Evolutionary conservation across 2,797 vertebrate species (phyloP).

Genomic region (Anniella stebbinsi): DNA sequence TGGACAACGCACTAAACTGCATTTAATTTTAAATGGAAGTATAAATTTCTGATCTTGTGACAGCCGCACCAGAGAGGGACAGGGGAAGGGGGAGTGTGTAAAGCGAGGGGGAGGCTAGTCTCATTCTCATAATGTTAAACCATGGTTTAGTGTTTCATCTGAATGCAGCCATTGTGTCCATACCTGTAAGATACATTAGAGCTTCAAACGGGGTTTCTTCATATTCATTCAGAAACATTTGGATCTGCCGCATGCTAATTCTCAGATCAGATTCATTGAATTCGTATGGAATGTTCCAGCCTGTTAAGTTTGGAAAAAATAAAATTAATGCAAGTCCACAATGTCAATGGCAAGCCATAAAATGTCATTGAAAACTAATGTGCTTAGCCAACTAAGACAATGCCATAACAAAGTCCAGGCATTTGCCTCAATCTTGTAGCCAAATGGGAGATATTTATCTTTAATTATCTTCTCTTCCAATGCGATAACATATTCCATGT

Average conservation of each 20-base stretch:
- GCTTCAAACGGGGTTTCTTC: slow-evolving; percentile 90
- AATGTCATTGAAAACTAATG: slow-evolving; percentile 30
- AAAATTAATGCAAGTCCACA: background rate
- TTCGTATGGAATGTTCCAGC: slow-evolving; percentile 97
- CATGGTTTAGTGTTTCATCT: background rate
- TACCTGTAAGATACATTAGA: slow-evolving; percentile 93
- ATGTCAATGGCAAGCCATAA: background rate
- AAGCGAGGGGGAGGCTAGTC: background rate
- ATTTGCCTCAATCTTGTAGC: slow-evolving; percentile 41
- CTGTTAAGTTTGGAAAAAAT: slow-evolving; percentile 72
- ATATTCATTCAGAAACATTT: slow-evolving; percentile 96
- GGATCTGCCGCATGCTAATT: slow-evolving; percentile 93
- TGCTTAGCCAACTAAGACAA: slow-evolving; percentile 37
- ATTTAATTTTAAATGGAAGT: background rate
- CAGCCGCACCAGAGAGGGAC: too few species aligned
- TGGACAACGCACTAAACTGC: background rate
- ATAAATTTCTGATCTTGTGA: background rate
- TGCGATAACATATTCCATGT: background rate
- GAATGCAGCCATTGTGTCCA: background rate
- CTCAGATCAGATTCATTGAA: slow-evolving; percentile 95
- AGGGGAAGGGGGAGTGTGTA: background rate
- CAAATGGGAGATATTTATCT: slow-evolving; percentile 16
- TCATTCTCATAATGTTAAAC: background rate
- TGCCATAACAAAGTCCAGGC: slow-evolving; percentile 24
- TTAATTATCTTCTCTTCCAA: slow-evolving; percentile 38